Evolutionary conservation across 2,113 vertebrate species (phyloP), one percentile per base, ranked within the genome.

Genomic region (Hippocampus guttulatus): DNA sequence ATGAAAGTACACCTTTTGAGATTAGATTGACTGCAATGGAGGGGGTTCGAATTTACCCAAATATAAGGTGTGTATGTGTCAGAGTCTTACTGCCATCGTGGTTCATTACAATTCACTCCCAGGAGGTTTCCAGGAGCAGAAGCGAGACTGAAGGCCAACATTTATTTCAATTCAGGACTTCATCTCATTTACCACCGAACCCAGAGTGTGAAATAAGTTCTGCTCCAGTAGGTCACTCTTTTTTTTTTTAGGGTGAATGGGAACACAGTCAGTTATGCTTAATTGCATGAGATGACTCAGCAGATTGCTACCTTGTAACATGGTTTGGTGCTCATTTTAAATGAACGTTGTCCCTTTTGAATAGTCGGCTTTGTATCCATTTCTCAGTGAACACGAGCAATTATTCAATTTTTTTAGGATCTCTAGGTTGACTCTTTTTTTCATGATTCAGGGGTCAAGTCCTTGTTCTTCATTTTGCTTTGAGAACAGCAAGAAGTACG

Each of bases 231-330:
- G 41, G 15, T 18, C 6, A 33, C 8, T 41, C 18, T 75, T 65
- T 72, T 21, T 71, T 71, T 15, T 69, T 51, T 70, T 64, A 6
- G 21, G 15, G 21, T 64, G 41, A 14, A 10, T 70, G 45, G 68
- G 64, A 70, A 73, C 21, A 4, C 65, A 54, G 75, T 83, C 73
- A 45, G 76, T 80, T 79, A 76, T 71, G 65, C 67, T 81, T 63
- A 54, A 64, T 81, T 61, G 71, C 70, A 64, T 70, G 58, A 80
- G 73, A 15, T 15, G 27, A 68, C 64, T 54, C 30, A 0, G 15
- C 66, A 40, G 45, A 52, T 45, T 18, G 41, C 21, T 58, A 75
- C 30, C 72, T 21, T 67, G 27, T 69, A 73, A 76, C 4, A 16
- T 69, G 10, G 14, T 66, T 6, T 38, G 8, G 1, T 55, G 52